A percentile compares a stretch with the other conserved stretches of the same genome.
phyloP scores from a whole-genome alignment of 2,113 vertebrate genomes.

The Labrus mixtus region DNA sequence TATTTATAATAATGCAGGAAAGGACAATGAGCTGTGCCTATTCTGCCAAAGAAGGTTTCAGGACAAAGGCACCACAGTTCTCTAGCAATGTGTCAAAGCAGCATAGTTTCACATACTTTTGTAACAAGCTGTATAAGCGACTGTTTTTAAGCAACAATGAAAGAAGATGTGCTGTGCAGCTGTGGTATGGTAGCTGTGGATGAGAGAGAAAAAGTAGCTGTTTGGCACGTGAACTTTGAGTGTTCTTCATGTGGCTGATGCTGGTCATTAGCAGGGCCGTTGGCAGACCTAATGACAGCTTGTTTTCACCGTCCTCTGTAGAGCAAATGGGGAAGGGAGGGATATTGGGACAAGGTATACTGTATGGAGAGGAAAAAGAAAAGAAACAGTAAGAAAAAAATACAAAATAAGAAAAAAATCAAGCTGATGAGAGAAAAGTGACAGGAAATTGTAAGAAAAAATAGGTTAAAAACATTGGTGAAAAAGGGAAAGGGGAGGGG shows the following conservation, averaged over 20 bases:
- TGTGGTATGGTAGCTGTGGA: conserved; percentile 17
- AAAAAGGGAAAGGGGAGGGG: conserved; percentile 5
- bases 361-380: conserved; percentile 22
- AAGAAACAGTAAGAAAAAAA: conserved; percentile 4
- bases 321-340: conserved; percentile 19
- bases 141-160: conserved; percentile 6
- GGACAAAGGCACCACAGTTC: conserved; percentile 28
- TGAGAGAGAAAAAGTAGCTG: conserved; percentile 23
- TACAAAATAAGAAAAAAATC: conserved; percentile 21
- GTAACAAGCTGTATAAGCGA: background rate
- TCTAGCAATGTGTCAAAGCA: conserved; percentile 22
- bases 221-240: conserved; percentile 76
- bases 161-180: conserved; percentile 28
- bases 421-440: conserved; percentile 10
- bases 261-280: conserved; percentile 32
- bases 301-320: conserved; percentile 56
- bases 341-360: conserved; percentile 4
- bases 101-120: conserved; percentile 11
- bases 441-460: conserved; percentile 15
- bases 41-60: conserved; percentile 52
- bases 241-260: conserved; percentile 64
- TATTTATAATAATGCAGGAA: conserved; percentile 34
- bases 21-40: conserved; percentile 17
- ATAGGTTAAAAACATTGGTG: conserved; percentile 23
- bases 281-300: conserved; percentile 66